These are phyloP conservation scores for Peromyscus leucopus DNA, from an alignment of 2,113 vertebrate species.

Conservation along the genomic window DNA sequence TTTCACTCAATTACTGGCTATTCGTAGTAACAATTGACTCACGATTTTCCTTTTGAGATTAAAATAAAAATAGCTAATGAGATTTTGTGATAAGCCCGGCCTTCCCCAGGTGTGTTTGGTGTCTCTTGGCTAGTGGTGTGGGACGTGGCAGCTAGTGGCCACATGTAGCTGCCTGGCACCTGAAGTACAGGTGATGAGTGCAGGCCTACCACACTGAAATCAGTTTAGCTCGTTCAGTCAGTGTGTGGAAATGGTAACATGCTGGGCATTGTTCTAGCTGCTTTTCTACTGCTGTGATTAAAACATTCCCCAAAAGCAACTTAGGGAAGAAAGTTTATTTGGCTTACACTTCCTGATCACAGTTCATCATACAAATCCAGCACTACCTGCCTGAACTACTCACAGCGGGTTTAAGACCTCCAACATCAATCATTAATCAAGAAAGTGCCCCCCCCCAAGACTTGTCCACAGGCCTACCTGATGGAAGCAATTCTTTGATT, in stretches of 20 bases:
- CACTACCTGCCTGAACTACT: not conserved
- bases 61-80: not conserved
- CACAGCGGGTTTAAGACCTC: not conserved
- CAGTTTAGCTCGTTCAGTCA: not conserved
- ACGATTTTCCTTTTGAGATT: not conserved
- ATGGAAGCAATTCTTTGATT: not conserved
- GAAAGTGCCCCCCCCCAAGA: not conserved
- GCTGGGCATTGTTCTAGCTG: not conserved
- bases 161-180: accelerated
- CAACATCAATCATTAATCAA: not conserved
- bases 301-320: not conserved
- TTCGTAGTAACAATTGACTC: not conserved
- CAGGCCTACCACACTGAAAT: not conserved
- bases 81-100: not conserved
- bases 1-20: not conserved
- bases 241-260: not conserved
- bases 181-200: not conserved
- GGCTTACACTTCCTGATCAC: not conserved
- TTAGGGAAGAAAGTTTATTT: not conserved
- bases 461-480: not conserved
- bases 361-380: no score
- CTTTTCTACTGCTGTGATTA: not conserved
- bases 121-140: not conserved
- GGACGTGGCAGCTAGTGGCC: no score
- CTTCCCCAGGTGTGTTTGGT: not conserved